A percentile compares a stretch with the other conserved stretches of the same genome.
These are phyloP conservation scores for Drosophila varians DNA, from an alignment of 1,140 invertebrate species.

Conservation along the genomic window DNA sequence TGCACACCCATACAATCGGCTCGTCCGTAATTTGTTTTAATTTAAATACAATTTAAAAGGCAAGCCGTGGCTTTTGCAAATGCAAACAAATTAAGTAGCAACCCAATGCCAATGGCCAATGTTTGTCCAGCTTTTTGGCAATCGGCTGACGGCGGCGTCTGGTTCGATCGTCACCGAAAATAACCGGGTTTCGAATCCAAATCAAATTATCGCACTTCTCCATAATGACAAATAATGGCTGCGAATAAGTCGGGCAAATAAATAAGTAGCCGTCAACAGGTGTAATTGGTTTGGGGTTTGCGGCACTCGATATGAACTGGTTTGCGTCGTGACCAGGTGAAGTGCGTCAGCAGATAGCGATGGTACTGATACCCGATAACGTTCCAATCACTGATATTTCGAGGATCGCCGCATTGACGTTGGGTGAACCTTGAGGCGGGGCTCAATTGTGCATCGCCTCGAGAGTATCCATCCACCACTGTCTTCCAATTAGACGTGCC, in stretches of 20 bases:
- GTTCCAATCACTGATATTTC: background rate
- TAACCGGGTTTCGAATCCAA: constrained; percentile 16
- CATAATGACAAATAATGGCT: constrained; percentile 44
- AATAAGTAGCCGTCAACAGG: constrained; percentile 46
- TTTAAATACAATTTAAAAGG: constrained; percentile 74
- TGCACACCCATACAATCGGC: constrained; percentile 51
- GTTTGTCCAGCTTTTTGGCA: constrained; percentile 30
- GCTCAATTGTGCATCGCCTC: constrained; percentile 3
- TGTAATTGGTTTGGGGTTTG: constrained; percentile 41
- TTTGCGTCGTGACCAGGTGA: constrained; percentile 50
- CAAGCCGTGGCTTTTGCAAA: constrained; percentile 14
- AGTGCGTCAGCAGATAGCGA: constrained; percentile 58
- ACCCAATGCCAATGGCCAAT: constrained; percentile 33
- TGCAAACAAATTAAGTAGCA: constrained; percentile 49
- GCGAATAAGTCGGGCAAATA: constrained; percentile 40
- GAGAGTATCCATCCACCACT: constrained; percentile 17
- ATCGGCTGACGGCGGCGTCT: background rate
- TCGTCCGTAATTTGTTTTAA: constrained; percentile 77
- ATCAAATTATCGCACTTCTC: constrained; percentile 47
- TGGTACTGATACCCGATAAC: constrained; percentile 22
- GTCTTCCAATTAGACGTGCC: constrained; percentile 45
- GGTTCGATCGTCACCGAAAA: constrained; percentile 13
- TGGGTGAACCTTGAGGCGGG: constrained; percentile 22
- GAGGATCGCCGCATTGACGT: background rate
- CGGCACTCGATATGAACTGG: constrained; percentile 61